Evolutionary conservation across 2,888 invertebrate genomes (phyloP).

Genomic region (Ophion ellenae): DNA sequence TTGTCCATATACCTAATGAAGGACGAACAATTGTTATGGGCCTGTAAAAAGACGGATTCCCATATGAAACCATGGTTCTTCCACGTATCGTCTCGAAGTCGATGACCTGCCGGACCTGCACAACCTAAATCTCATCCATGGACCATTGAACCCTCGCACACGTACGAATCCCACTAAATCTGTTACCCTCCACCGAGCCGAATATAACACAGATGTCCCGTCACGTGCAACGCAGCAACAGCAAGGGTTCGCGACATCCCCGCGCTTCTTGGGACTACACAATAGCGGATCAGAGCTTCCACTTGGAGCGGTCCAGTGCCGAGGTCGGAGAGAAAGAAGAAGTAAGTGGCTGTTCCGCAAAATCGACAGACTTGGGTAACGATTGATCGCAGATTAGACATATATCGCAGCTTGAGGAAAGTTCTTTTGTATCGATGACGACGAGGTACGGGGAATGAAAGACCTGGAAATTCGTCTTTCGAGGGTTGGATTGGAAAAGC

Average conservation of each 20-base stretch:
- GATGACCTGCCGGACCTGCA: not conserved
- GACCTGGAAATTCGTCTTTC: conserved; percentile 1
- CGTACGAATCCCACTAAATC: not conserved
- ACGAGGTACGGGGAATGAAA: not conserved
- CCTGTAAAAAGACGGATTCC: not conserved
- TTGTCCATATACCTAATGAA: not conserved
- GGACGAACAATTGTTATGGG: not conserved
- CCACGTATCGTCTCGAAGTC: not conserved
- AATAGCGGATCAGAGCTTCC: conserved; percentile 5
- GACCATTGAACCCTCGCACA: conserved; percentile 7
- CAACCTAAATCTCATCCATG: not conserved
- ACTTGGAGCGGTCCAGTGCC: conserved; percentile 23
- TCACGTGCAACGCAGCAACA: conserved; percentile 30
- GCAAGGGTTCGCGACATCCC: conserved; percentile 5
- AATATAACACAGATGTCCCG: conserved; percentile 1
- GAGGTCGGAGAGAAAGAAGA: conserved; percentile 16
- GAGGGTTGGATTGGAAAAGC: conserved; percentile 19
- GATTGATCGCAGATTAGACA: conserved; percentile 63
- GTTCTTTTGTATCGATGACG: conserved; percentile 53
- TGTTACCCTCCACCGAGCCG: not conserved
- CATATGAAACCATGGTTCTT: not conserved
- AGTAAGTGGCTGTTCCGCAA: conserved; percentile 34
- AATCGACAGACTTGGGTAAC: conserved; percentile 47
- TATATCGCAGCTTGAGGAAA: conserved; percentile 38
- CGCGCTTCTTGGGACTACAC: not conserved